Conservation (phyloP, 2,797 vertebrate genomes). For the Acomys russatus region DNA sequence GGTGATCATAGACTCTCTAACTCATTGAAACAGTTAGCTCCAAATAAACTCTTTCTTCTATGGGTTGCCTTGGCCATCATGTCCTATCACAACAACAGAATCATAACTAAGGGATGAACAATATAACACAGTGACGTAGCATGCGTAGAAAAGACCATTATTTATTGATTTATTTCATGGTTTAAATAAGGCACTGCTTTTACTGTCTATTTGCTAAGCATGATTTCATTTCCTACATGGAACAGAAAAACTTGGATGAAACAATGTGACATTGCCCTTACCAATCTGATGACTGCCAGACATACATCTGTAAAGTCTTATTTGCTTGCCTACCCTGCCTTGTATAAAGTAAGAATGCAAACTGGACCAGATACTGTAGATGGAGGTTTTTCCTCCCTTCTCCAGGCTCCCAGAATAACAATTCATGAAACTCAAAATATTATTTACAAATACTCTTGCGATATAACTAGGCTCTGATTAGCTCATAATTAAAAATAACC, state of each 20-base stretch:
- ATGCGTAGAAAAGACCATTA: not conserved
- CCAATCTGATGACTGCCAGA: not conserved
- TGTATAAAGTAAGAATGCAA: not conserved
- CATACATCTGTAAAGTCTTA: not conserved
- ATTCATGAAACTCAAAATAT: too few species aligned
- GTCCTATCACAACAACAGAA: not conserved
- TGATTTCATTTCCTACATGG: not conserved
- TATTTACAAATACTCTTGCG: too few species aligned
- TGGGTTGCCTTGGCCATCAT: too few species aligned
- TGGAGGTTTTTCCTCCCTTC: too few species aligned
- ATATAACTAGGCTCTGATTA: too few species aligned
- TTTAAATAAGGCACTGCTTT: not conserved
- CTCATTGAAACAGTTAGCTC: not conserved
- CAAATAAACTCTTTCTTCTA: too few species aligned
- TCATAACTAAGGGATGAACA: not conserved
- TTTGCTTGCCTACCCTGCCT: not conserved
- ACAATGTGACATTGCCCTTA: not conserved
- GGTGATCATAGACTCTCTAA: not conserved
- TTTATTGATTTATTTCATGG: not conserved
- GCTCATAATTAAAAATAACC: too few species aligned
- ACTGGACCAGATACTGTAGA: not conserved
- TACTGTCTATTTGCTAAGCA: not conserved
- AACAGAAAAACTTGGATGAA: not conserved
- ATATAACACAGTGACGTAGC: not conserved
- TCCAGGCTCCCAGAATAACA: too few species aligned